Evolutionary conservation across 2,113 vertebrate genomes (phyloP).

Genomic region (Oriolus oriolus): DNA sequence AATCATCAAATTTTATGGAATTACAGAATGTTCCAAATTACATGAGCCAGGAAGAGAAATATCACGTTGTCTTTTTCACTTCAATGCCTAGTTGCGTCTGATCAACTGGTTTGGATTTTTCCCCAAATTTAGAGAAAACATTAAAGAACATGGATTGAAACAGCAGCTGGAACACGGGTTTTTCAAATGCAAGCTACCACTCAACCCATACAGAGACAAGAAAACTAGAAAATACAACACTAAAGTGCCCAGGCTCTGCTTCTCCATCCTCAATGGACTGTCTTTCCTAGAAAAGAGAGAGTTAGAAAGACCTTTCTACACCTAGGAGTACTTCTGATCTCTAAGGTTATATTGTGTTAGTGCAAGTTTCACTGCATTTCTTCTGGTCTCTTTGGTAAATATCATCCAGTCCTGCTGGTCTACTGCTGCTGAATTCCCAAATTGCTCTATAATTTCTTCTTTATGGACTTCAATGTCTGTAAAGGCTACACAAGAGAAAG

Average conservation of each 20-base stretch:
- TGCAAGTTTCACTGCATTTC: background rate
- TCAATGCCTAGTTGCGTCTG: background rate
- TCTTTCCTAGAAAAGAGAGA: background rate
- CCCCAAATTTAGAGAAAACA: background rate
- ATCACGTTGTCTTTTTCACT: background rate
- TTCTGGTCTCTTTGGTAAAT: background rate
- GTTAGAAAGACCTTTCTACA: background rate
- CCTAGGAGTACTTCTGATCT: background rate
- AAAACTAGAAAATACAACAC: background rate
- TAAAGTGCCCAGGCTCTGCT: background rate
- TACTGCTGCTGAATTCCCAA: background rate
- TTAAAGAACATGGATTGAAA: background rate
- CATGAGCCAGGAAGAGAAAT: background rate
- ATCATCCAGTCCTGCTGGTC: background rate
- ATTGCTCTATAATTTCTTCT: background rate
- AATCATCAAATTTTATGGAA: background rate
- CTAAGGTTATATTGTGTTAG: background rate
- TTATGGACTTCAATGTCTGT: background rate
- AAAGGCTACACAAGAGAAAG: background rate
- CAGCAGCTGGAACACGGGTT: rapidly evolving
- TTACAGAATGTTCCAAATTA: background rate
- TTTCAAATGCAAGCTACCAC: background rate
- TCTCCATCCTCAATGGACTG: background rate
- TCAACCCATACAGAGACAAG: background rate
- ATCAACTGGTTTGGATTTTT: background rate